A percentile compares a stretch with the other conserved stretches of the same genome.
Conservation (phyloP, 2,888 invertebrate species). For the Lampropteryx suffumata region DNA sequence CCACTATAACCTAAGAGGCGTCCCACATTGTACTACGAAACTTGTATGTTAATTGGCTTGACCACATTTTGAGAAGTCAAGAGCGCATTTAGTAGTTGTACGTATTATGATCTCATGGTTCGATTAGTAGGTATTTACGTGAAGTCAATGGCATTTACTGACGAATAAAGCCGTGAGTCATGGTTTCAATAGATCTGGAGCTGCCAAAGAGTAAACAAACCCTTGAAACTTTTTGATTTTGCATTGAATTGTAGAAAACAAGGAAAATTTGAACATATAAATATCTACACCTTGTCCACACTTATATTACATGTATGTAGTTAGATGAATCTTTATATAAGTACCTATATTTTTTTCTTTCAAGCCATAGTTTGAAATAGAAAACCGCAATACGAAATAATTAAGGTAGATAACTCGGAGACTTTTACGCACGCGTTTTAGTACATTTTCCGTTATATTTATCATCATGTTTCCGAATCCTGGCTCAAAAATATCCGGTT, state of each 20-base stretch:
- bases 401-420: no score
- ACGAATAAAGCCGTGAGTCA: conserved; percentile 17
- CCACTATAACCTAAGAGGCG: conserved; percentile 57
- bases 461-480: no score
- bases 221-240: background rate
- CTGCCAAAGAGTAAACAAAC: conserved; percentile 28
- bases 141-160: conserved; percentile 12
- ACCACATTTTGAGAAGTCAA: conserved; percentile 19
- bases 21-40: conserved; percentile 44
- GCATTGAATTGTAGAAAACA: background rate
- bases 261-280: background rate
- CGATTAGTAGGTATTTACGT: background rate
- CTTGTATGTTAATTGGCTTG: conserved; percentile 13
- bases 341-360: no score
- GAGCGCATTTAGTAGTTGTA: conserved; percentile 6
- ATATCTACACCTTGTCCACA: background rate
- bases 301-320: no score
- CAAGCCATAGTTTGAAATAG: no score
- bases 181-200: conserved; percentile 14
- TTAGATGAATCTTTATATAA: no score
- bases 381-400: no score
- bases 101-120: conserved; percentile 11
- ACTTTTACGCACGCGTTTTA: no score
- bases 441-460: no score
- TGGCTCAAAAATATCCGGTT: no score